These are phyloP conservation scores for Sander vitreus DNA, from an alignment of 2,113 vertebrate genomes.

Conservation along the genomic window DNA sequence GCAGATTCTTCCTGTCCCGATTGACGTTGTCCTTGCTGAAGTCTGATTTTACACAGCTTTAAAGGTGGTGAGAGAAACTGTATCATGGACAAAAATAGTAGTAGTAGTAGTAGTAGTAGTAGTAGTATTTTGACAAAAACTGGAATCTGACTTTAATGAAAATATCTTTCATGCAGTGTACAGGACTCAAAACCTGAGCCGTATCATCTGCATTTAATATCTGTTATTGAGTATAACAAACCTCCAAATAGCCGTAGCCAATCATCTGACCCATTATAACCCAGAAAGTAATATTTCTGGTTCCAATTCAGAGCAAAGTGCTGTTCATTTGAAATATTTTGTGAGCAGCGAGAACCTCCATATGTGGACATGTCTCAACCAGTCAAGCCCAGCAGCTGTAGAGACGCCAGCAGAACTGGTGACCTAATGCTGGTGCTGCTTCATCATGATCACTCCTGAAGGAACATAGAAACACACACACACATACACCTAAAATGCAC, in stretches of 20 bases:
- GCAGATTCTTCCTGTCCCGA: background rate
- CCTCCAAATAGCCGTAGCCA: background rate
- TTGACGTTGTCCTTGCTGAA: background rate
- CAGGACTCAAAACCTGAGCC: background rate
- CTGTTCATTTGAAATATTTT: slow-evolving; percentile 51
- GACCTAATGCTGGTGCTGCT: slow-evolving; percentile 79
- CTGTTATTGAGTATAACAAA: background rate
- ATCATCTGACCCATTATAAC: slow-evolving; percentile 10
- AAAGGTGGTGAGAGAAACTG: background rate
- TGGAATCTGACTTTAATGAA: background rate
- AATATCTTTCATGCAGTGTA: background rate
- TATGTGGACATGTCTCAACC: slow-evolving; percentile 79
- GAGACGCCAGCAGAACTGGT: slow-evolving; percentile 73
- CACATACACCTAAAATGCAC: slow-evolving; percentile 39
- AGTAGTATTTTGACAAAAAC: background rate
- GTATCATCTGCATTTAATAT: slow-evolving; percentile 5
- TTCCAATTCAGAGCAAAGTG: slow-evolving; percentile 48
- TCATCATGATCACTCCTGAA: slow-evolving; percentile 75
- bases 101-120: too few species aligned
- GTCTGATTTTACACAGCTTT: background rate
- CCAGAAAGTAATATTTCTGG: slow-evolving; percentile 36
- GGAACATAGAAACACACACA: slow-evolving; percentile 64
- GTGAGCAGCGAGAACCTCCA: slow-evolving; percentile 72
- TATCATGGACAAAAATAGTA: background rate
- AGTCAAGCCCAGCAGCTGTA: slow-evolving; percentile 71